Evolutionary conservation across 2,113 vertebrate species (phyloP).

Genomic region (Pangasianodon gigas): DNA sequence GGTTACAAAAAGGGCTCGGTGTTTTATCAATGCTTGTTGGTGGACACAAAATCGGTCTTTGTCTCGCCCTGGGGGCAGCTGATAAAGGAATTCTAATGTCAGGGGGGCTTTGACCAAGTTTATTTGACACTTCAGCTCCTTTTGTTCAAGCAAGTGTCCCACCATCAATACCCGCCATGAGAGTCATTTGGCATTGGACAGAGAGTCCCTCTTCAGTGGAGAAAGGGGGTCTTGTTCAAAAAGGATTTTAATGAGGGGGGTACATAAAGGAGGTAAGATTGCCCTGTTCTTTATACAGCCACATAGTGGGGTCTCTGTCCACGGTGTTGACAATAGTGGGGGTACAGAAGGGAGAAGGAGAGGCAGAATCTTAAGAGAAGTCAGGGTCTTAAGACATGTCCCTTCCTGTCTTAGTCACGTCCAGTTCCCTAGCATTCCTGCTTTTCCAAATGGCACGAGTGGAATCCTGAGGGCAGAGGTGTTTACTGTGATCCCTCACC

Average conservation of each 20-base stretch:
- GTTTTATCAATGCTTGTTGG: constrained; percentile 79
- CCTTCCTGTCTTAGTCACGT: constrained; percentile 1
- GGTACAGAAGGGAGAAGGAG: constrained; percentile 56
- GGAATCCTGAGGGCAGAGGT: background rate
- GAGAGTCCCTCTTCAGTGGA: constrained; percentile 94
- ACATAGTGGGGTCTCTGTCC: constrained; percentile 92
- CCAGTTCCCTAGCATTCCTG: background rate
- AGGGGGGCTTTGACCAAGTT: constrained; percentile 80
- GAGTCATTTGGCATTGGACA: constrained; percentile 92
- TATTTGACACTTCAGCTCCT: constrained; percentile 90
- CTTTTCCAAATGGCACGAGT: background rate
- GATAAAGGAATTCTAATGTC: constrained; percentile 88
- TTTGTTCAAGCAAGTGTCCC: constrained; percentile 89
- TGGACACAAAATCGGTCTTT: constrained; percentile 86
- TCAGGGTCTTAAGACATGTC: constrained; percentile 39
- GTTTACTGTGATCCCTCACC: background rate
- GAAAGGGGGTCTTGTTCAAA: constrained; percentile 92
- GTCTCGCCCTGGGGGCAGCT: constrained; percentile 80
- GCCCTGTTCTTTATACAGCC: constrained; percentile 62
- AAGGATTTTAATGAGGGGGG: constrained; percentile 82
- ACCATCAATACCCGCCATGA: constrained; percentile 89
- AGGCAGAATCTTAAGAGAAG: constrained; percentile 43
- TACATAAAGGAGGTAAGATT: constrained; percentile 58
- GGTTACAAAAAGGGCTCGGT: constrained; percentile 62
- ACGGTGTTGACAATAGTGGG: constrained; percentile 73